A percentile compares a stretch with the other conserved stretches of the same genome.
These are phyloP conservation scores for Epizoanthus stellaris DNA, from an alignment of 92 coral and sea anemone species.

Conservation along the genomic window DNA sequence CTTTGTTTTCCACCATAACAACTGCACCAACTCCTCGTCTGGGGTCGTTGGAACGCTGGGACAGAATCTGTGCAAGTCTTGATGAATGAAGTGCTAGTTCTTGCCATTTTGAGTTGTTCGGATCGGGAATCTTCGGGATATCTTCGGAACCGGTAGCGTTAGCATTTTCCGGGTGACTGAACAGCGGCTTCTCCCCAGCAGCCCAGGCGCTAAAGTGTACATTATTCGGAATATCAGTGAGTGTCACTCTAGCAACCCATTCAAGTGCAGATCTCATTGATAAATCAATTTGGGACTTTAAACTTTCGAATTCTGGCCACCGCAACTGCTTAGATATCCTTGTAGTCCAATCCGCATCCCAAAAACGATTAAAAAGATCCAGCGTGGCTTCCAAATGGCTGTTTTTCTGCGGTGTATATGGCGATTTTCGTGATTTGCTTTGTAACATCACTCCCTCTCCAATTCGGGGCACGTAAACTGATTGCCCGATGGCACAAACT, in stretches of 20 bases:
- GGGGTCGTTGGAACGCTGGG: constrained; percentile 85
- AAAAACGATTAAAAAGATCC: constrained; percentile 49
- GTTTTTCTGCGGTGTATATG: constrained; percentile 51
- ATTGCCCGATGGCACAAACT: constrained; percentile 74
- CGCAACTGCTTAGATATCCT: constrained; percentile 36
- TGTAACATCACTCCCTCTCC: constrained; percentile 39
- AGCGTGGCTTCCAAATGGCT: constrained; percentile 18
- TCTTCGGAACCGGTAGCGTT: background rate
- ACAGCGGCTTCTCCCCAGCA: constrained; percentile 5
- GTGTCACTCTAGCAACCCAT: constrained; percentile 67
- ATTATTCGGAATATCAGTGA: constrained; percentile 60
- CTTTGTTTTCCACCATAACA: constrained; percentile 60
- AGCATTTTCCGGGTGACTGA: constrained; percentile 12
- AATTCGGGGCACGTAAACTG: constrained; percentile 71
- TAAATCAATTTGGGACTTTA: constrained; percentile 17
- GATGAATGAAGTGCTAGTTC: constrained; percentile 75
- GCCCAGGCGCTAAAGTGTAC: constrained; percentile 49
- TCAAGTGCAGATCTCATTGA: constrained; percentile 49
- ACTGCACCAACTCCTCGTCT: constrained; percentile 89
- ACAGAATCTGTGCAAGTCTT: constrained; percentile 76
- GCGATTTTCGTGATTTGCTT: constrained; percentile 48
- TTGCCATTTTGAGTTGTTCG: constrained; percentile 65
- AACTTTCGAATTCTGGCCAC: constrained; percentile 72
- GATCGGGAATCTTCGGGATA: constrained; percentile 23
- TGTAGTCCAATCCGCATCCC: constrained; percentile 61